Percentiles rank a stretch among this genome's conserved stretches.
These are phyloP conservation scores for Isaurus tuberculatus DNA, from an alignment of 92 coral and sea anemone species.

Conservation along the genomic window DNA sequence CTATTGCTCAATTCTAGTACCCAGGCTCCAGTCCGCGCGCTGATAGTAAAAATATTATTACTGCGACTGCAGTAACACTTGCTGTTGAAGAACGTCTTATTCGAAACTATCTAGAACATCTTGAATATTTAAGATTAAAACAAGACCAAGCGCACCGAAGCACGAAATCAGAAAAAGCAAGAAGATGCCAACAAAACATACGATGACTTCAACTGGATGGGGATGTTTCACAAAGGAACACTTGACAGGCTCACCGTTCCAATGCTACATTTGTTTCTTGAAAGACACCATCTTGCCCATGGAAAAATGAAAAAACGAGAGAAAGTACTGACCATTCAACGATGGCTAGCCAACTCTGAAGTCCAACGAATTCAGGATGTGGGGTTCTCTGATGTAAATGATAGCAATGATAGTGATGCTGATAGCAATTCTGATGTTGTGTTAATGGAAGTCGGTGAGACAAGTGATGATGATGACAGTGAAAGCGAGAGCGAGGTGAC, in stretches of 20 bases:
- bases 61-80: conserved; percentile 27
- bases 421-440: conserved; percentile 1
- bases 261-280: conserved; percentile 42
- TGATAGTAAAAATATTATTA: too few species aligned
- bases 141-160: conserved; percentile 15
- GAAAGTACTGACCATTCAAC: conserved; percentile 28
- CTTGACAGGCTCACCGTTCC: conserved; percentile 33
- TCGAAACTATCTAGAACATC: conserved; percentile 40
- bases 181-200: conserved; percentile 19
- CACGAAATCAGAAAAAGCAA: conserved; percentile 17
- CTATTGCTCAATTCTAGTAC: too few species aligned
- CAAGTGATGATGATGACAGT: conserved; percentile 15
- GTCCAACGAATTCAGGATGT: conserved; percentile 5
- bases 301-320: conserved; percentile 39
- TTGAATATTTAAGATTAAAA: conserved; percentile 22
- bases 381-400: conserved; percentile 16
- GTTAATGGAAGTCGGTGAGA: conserved; percentile 23
- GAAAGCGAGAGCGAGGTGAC: conserved; percentile 23
- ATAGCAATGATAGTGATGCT: conserved; percentile 16
- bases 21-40: too few species aligned
- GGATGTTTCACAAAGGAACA: conserved; percentile 18
- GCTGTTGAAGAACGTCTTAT: conserved; percentile 38
- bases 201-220: conserved; percentile 19
- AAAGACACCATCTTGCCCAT: conserved; percentile 35
- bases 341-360: conserved; percentile 19